Percentiles rank a stretch among this genome's conserved stretches.
These are phyloP conservation scores for Phaetusa simplex DNA, from an alignment of 2,113 vertebrate species.

Conservation along the genomic window DNA sequence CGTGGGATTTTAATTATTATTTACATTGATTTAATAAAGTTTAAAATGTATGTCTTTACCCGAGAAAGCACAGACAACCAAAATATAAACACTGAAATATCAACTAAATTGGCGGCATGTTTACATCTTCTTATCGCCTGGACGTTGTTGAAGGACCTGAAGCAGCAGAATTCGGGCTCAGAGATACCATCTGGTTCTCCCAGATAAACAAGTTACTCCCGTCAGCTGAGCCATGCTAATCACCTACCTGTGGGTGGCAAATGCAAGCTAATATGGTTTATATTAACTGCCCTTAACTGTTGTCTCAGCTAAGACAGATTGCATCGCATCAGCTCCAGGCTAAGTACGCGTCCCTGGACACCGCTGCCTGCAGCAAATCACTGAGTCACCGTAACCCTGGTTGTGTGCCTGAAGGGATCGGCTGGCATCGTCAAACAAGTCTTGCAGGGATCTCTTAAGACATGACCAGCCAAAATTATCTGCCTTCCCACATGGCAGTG, in stretches of 20 bases:
- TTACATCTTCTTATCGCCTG: background rate
- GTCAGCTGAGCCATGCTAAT: background rate
- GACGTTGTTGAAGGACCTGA: background rate
- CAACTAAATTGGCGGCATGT: background rate
- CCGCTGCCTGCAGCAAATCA: background rate
- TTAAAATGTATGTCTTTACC: background rate
- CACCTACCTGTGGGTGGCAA: background rate
- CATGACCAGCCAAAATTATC: background rate
- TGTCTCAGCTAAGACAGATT: background rate
- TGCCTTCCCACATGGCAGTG: background rate
- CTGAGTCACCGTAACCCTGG: background rate
- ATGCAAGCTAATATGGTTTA: background rate
- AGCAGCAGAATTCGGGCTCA: background rate
- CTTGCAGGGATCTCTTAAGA: background rate
- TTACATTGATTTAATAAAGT: background rate
- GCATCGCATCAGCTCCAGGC: background rate
- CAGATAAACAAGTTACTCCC: background rate
- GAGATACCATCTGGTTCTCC: background rate
- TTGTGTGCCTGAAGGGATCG: background rate
- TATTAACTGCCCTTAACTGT: background rate
- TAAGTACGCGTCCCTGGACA: rapidly evolving
- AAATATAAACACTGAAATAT: background rate
- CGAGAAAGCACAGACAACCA: background rate
- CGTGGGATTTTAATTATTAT: background rate
- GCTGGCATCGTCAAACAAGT: background rate